Evolutionary conservation across 37 sponge, comb jelly and placozoan genomes (phyloP).

Genomic region (Chondrilla cf. caribensis): DNA sequence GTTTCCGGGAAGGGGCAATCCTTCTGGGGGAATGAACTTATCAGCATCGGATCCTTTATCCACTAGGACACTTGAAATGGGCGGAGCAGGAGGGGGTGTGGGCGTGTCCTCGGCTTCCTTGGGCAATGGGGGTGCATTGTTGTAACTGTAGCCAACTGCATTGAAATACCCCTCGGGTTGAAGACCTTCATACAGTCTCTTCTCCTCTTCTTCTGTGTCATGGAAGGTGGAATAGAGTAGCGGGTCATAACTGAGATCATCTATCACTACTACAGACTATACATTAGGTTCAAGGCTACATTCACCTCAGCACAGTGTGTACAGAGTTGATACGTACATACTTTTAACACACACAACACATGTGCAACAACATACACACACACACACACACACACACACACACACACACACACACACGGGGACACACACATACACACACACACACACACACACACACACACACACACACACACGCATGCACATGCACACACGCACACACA

Average conservation of each 20-base stretch:
- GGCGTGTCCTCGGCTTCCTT: neutral
- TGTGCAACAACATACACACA: too few relatives aligned
- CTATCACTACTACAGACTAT: too few relatives aligned
- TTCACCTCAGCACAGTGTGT: neutral
- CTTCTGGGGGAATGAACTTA: neutral
- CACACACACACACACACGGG: too few relatives aligned
- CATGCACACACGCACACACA: too few relatives aligned
- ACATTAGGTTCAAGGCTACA: neutral
- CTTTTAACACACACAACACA: too few relatives aligned
- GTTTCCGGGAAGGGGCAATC: neutral
- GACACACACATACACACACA: too few relatives aligned
- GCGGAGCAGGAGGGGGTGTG: constrained; percentile 23
- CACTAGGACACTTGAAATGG: constrained; percentile 18
- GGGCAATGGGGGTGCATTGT: neutral
- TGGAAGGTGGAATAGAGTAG: too few relatives aligned
- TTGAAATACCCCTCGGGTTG: constrained; percentile 31
- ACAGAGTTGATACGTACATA: too few relatives aligned
- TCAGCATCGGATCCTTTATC: neutral
- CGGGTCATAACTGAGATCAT: neutral
- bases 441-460: too few relatives aligned
- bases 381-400: too few relatives aligned
- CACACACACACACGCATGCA: too few relatives aligned
- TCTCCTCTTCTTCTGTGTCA: constrained; percentile 61
- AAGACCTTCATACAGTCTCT: constrained; percentile 28
- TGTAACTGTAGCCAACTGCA: constrained; percentile 71